phyloP scores from a whole-genome alignment of 2,797 vertebrate genomes.

The Crocodylus rhombifer region DNA sequence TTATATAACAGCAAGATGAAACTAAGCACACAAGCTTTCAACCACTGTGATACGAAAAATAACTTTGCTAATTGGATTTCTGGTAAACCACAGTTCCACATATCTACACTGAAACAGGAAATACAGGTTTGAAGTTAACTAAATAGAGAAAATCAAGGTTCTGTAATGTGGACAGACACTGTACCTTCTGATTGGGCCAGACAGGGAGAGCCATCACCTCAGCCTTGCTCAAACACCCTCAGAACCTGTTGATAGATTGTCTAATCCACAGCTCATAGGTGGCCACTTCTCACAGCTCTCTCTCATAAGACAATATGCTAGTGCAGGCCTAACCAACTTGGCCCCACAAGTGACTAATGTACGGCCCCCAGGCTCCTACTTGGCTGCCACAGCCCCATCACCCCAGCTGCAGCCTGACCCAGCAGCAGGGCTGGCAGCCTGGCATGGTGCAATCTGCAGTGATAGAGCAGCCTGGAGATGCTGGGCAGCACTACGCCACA shows the following conservation, averaged over 20 bases:
- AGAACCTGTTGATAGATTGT: background rate
- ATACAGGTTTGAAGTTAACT: constrained; percentile 12
- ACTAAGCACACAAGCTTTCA: background rate
- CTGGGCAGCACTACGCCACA: too few relatives aligned
- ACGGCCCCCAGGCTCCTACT: too few relatives aligned
- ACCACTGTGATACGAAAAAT: constrained; percentile 5
- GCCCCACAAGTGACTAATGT: too few relatives aligned
- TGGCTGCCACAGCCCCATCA: too few relatives aligned
- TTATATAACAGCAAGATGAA: constrained; percentile 7
- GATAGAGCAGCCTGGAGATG: too few relatives aligned
- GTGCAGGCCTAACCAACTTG: background rate
- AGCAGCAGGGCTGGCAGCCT: too few relatives aligned
- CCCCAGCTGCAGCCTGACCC: too few relatives aligned
- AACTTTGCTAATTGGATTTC: constrained; percentile 23
- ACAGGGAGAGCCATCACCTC: background rate
- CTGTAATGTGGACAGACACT: fast-evolving
- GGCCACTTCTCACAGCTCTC: background rate
- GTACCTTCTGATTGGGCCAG: fast-evolving
- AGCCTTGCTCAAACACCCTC: background rate
- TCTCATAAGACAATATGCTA: background rate
- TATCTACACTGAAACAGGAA: constrained; percentile 26
- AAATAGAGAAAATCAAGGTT: background rate
- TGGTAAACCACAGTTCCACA: constrained; percentile 23
- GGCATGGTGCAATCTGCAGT: too few relatives aligned
- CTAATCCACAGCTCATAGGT: background rate